Conservation (phyloP, 2,797 vertebrate species). For the Selene dorsalis region DNA sequence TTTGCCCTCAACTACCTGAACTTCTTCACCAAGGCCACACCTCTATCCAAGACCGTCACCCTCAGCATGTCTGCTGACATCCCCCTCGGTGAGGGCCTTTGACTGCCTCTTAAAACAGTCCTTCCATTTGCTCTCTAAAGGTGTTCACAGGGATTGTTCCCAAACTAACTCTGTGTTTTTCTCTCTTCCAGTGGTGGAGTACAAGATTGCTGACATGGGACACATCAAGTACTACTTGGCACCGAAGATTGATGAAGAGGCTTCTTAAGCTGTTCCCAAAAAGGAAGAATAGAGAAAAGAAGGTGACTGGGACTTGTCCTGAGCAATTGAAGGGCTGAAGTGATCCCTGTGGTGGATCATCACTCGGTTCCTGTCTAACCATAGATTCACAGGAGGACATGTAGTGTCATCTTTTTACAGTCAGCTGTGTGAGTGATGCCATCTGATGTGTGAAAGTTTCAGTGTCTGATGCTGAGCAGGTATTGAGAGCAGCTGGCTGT, state of each 20-base stretch:
- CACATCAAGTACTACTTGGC: conserved; percentile 96
- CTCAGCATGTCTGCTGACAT: conserved; percentile 99
- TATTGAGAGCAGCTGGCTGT: conserved; percentile 21
- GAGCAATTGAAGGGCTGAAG: conserved; percentile 33
- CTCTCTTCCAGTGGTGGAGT: conserved; percentile 89
- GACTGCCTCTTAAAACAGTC: fast-evolving
- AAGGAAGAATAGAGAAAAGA: conserved; percentile 41
- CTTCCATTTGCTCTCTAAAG: neutral
- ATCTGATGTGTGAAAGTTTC: conserved; percentile 16
- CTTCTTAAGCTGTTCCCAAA: conserved; percentile 70
- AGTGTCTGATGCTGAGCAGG: neutral
- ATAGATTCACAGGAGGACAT: conserved; percentile 20
- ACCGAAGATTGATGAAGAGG: conserved; percentile 95
- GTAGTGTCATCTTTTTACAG: conserved; percentile 14
- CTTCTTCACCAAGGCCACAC: conserved; percentile 98
- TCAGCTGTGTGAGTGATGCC: conserved; percentile 20
- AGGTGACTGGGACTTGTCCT: conserved; percentile 33
- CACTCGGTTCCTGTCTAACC: conserved; percentile 21
- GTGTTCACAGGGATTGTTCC: neutral
- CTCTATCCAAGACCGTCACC: conserved; percentile 93
- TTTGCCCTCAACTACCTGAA: conserved; percentile 98
- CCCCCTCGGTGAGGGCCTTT: conserved; percentile 88
- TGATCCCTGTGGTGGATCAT: neutral
- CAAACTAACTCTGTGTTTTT: neutral
- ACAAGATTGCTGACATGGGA: conserved; percentile 97